Evolutionary conservation across 2,113 vertebrate genomes (phyloP).

Genomic region (Erinaceus europaeus): DNA sequence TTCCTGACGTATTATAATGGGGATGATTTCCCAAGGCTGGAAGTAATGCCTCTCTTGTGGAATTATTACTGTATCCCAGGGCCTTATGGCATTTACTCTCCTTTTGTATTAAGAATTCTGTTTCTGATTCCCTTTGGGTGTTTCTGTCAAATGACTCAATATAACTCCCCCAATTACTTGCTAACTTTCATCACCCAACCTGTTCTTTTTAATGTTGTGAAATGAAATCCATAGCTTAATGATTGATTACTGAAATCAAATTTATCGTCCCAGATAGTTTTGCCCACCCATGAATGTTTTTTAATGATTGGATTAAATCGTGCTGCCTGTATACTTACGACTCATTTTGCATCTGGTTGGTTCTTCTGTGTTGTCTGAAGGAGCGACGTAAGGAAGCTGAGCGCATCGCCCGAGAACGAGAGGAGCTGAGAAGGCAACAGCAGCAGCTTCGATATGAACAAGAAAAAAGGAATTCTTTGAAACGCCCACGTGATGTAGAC

Average conservation of each 20-base stretch:
- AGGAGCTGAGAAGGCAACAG: constrained; percentile 95
- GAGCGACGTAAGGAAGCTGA: constrained; percentile 97
- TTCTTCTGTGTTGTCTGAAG: constrained; percentile 78
- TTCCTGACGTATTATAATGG: constrained; percentile 1
- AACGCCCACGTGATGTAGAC: constrained; percentile 94
- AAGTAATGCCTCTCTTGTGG: constrained; percentile 62
- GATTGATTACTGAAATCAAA: background rate
- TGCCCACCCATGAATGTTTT: constrained; percentile 3
- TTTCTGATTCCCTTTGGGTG: constrained; percentile 28
- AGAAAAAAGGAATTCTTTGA: constrained; percentile 95
- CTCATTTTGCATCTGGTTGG: constrained; percentile 31
- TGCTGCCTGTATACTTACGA: constrained; percentile 5
- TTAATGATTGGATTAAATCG: constrained; percentile 5
- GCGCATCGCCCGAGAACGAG: constrained; percentile 93
- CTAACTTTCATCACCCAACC: background rate
- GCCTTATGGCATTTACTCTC: constrained; percentile 29
- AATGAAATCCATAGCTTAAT: constrained; percentile 35
- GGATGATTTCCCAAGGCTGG: constrained; percentile 51
- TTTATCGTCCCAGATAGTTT: constrained; percentile 24
- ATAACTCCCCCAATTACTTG: constrained; percentile 9
- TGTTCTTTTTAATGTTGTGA: constrained; percentile 1
- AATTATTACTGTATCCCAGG: background rate
- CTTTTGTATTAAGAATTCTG: background rate
- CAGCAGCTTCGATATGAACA: constrained; percentile 98
- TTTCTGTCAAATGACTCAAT: constrained; percentile 28